Base-by-base conservation (phyloP, 2,888 invertebrate species). In the Euclidia mi region DNA sequence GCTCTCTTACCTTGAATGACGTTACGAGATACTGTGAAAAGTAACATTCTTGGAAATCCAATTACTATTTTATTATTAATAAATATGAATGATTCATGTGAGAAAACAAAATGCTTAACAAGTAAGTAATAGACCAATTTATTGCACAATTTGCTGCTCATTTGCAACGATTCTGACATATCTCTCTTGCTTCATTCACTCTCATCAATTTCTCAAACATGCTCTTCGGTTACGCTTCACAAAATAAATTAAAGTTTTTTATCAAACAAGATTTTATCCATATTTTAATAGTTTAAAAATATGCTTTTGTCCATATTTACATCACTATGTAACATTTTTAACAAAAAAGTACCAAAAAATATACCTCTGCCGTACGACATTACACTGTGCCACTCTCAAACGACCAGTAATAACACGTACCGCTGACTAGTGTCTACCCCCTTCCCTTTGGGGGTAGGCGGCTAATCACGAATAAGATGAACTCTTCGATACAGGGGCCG, bases 401-500 rank as follows among this genome's bases (percentile, higher is more conserved):
- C n/a, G n/a, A n/a, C n/a, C n/a, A n/a, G n/a, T n/a, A n/a, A n/a
- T n/a, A 72, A 72, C 73, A 65, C 65, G 72, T 76, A 65, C 51
- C 67, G 65, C 76, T 72, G 72, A 75, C 76, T 68, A 40, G 15
- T 35, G 47, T 38, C 48, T n/a, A n/a, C 49, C 28, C 18, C 3
- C 25, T 1, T n/a, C 9, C 10, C 2, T 17, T 0, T 14, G 2
- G 11, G 37, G 44, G 56, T 34, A 32, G 38, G 55, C 38, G 43
- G 44, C 48, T 56, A 56, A 49, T 56, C 56, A 56, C 56, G 31
- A 44, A 56, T 49, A 44, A 49, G 49, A 49, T 56, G 56, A 38
- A 32, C 43, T 44, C 38, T 56, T 48, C 56, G 48, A 32, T 42
- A 55, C 48, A 43, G 40, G 47, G 43, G 14, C 44, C 28, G 34